phyloP scores from a whole-genome alignment of 2,113 vertebrate genomes.

The Setophaga petechia region DNA sequence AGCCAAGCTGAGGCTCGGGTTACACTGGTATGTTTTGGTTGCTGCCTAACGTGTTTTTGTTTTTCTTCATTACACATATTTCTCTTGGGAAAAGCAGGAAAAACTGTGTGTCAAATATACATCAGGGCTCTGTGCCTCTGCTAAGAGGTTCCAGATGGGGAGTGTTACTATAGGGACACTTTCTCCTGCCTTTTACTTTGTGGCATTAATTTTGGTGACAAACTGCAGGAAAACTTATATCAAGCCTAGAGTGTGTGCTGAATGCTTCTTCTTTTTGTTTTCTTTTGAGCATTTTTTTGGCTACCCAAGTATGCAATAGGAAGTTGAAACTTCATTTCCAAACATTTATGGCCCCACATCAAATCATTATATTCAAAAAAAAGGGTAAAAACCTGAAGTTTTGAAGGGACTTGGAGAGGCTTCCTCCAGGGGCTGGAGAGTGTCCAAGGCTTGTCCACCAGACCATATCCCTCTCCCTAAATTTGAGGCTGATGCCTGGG shows the following conservation, averaged over 20 bases:
- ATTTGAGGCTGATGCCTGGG: not conserved
- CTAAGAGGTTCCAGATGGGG: constrained; percentile 56
- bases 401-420: not conserved
- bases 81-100: constrained; percentile 47
- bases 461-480: not conserved
- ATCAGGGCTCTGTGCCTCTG: not conserved
- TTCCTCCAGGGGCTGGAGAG: not conserved
- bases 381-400: not conserved
- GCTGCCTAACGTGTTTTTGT: constrained; percentile 61
- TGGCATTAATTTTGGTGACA: not conserved
- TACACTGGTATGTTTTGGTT: constrained; percentile 59
- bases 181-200: not conserved
- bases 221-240: not conserved
- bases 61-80: constrained; percentile 52
- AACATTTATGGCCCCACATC: not conserved
- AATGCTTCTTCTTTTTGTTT: not conserved
- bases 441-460: not conserved
- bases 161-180: not conserved
- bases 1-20: constrained; percentile 19
- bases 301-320: not conserved
- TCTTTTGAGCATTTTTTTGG: not conserved
- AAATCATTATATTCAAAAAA: not conserved
- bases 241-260: not conserved
- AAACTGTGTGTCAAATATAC: constrained; percentile 41
- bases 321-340: not conserved